A percentile compares a stretch with the other conserved stretches of the same genome.
Conservation (phyloP, 2,113 vertebrate genomes). For the Laterallus jamaicensis region DNA sequence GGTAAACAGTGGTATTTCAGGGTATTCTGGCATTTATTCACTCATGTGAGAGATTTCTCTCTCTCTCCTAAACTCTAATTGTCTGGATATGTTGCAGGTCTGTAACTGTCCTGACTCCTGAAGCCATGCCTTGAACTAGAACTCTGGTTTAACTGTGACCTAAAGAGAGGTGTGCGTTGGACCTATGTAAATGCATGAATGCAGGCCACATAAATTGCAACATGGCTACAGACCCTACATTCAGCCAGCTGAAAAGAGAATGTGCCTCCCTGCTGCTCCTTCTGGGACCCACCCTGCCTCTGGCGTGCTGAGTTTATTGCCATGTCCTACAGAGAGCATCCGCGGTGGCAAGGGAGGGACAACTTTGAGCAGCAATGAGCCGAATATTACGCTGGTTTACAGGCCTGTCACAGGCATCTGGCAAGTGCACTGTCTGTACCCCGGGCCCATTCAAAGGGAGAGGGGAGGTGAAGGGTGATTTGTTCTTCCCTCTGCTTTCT, state of each 20-base stretch:
- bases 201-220: background rate
- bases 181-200: background rate
- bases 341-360: fast-evolving
- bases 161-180: background rate
- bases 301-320: background rate
- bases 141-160: background rate
- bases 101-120: background rate
- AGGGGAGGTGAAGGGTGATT: background rate
- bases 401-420: background rate
- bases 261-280: background rate
- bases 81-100: background rate
- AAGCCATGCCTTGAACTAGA: background rate
- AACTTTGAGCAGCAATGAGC: background rate
- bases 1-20: background rate
- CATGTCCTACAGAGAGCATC: background rate
- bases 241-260: background rate
- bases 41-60: background rate
- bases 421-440: background rate
- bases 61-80: background rate
- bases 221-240: background rate
- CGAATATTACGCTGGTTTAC: background rate
- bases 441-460: background rate
- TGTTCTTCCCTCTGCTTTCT: background rate
- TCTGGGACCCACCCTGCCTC: background rate
- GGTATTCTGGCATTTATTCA: background rate